Evolutionary conservation across 2,113 vertebrate species (phyloP).

Genomic region (Pseudolaguvia tuberculata): DNA sequence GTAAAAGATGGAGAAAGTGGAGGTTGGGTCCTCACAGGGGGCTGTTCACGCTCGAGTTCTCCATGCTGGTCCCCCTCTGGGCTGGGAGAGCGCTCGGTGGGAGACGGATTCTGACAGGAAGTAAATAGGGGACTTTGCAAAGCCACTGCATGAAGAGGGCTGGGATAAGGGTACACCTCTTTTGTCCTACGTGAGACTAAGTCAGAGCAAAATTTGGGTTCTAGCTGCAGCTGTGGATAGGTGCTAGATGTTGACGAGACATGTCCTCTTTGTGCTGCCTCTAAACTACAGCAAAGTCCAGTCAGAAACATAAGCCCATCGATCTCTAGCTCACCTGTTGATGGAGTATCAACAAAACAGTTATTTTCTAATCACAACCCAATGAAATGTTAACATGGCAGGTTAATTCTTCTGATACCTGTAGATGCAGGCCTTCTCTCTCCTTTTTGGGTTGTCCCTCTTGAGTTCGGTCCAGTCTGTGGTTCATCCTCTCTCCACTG

Average conservation of each 20-base stretch:
- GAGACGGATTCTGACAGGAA: slow-evolving; percentile 52
- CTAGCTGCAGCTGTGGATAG: slow-evolving; percentile 59
- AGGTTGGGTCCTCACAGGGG: slow-evolving; percentile 41
- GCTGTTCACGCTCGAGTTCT: slow-evolving; percentile 44
- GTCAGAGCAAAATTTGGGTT: slow-evolving; percentile 70
- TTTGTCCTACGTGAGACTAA: slow-evolving; percentile 73
- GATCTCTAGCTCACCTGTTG: slow-evolving; percentile 62
- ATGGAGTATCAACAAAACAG: slow-evolving; percentile 32
- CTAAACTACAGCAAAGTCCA: slow-evolving; percentile 63
- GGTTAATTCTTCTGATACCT: slow-evolving; percentile 55
- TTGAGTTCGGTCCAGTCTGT: slow-evolving; percentile 41
- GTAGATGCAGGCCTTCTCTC: slow-evolving; percentile 60
- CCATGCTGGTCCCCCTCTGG: slow-evolving; percentile 53
- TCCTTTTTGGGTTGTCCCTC: slow-evolving; percentile 39
- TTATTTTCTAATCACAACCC: background rate
- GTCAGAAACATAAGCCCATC: slow-evolving; percentile 66
- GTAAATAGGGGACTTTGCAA: slow-evolving; percentile 78
- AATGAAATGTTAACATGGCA: background rate
- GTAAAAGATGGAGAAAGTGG: slow-evolving; percentile 51
- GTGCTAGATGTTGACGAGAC: slow-evolving; percentile 53
- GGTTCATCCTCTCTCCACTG: slow-evolving; percentile 64
- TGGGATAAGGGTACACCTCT: slow-evolving; percentile 77
- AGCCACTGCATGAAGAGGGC: slow-evolving; percentile 76
- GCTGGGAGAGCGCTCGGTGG: slow-evolving; percentile 37
- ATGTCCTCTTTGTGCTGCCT: slow-evolving; percentile 54